Conservation (phyloP, 2,888 invertebrate species). For the Leucoma salicis region DNA sequence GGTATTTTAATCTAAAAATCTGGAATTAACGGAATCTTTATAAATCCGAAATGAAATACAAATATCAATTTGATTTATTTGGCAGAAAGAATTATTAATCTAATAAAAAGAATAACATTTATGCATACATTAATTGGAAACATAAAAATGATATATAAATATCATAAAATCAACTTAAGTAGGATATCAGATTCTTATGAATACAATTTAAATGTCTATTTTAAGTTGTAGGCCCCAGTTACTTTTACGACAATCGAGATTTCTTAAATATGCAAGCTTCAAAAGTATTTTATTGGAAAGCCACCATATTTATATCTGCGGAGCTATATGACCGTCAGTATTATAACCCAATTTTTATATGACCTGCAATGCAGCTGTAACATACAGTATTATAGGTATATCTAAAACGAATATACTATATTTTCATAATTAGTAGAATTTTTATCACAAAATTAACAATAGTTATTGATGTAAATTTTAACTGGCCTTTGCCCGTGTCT, state of each 20-base stretch:
- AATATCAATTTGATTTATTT: conserved; percentile 6
- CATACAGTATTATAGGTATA: too few species aligned
- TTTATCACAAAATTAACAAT: too few species aligned
- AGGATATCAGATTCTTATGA: conserved; percentile 8
- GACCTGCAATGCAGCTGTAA: conserved; percentile 68
- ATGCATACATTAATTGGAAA: conserved; percentile 26
- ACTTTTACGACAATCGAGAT: conserved; percentile 10
- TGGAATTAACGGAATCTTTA: conserved; percentile 6
- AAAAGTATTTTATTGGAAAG: conserved; percentile 44
- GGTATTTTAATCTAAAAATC: background rate
- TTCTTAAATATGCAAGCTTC: conserved; percentile 11
- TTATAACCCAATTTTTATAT: conserved; percentile 66
- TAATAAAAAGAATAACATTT: conserved; percentile 25
- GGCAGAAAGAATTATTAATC: conserved; percentile 8
- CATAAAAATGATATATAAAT: conserved; percentile 36
- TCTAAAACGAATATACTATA: too few species aligned
- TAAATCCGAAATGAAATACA: conserved; percentile 12
- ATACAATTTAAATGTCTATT: conserved; percentile 10
- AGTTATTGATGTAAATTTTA: too few species aligned
- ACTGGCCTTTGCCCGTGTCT: too few species aligned
- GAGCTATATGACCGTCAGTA: conserved; percentile 38
- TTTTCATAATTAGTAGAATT: too few species aligned
- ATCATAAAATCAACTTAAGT: conserved; percentile 24
- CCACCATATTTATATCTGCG: conserved; percentile 57
- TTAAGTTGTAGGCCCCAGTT: conserved; percentile 3